Base-by-base conservation (phyloP, 2,797 vertebrate species). In the Clarias laeviceps region DNA sequence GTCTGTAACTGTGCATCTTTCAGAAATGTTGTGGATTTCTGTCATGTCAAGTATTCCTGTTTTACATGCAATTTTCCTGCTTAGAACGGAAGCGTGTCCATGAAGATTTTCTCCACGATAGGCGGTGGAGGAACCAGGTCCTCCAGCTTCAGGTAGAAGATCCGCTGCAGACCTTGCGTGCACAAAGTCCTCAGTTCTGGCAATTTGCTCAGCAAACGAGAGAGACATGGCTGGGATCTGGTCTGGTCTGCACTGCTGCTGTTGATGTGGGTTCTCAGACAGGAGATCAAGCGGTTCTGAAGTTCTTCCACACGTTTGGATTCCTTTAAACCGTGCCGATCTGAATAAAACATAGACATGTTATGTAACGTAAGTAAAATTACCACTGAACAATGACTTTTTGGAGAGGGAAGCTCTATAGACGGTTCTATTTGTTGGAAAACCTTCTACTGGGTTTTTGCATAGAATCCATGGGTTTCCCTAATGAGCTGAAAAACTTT, bases 61-160 rank as follows among this genome's bases (percentile, higher is more conserved):
- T 76, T 76, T 22, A 5, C n/a, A 50, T 17, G 4, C 0, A 4
- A 61, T 32, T 61, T 61, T 11, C 0, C 12, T 17, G 50, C 85
- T 97, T 93, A 99, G 94, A 99, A 99, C 3, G 97, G 97, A 92
- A 99, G 91, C 0, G 96, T 97, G 93, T 99, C 97, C 97, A 98
- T 96, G 87, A 99, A 99, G 90, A 99, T 98, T 93, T 98, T 98
- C 89, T 99, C 97, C 0, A 99, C 96, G 0, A 99, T 97, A 32
- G 97, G 97, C 0, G 98, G 98, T 0, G 97, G 97, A 0, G 97
- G 97, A 74, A 98, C 97, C 89, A 99, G 89, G 89, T 99, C 96
- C 91, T 98, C 98, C 90, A 99, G 94, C 92, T 98, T 99, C 92
- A 99, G 95, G 95, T 98, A 99, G 92, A 99, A 98, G 90, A 99